Evolutionary conservation across 1,140 invertebrate species (phyloP), one percentile per base, ranked within the genome.

Genomic region (Phymastichus coffea): DNA sequence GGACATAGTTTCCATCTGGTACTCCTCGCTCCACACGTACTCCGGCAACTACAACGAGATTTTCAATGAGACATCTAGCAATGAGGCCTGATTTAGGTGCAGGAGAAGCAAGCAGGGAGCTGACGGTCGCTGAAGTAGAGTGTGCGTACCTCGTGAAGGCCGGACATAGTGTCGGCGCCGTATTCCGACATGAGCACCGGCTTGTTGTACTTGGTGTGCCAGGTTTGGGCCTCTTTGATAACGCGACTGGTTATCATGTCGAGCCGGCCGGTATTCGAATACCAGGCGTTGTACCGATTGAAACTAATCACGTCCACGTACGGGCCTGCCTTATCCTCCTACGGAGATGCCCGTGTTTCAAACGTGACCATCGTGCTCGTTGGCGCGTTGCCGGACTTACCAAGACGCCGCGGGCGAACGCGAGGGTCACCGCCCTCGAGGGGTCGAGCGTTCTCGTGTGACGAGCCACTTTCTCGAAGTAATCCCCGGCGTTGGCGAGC

Each of bases 241-340:
- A 98, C 86, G 57, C 88, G 85, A 3, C 74, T 66, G 1, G 84
- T 81, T 28, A 97, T 92, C 71, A 91, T 85, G 63, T 92, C 87
- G 15, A 91, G 69, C 52, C 87, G 84, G 0, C 95, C 95, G 0
- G 90, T 80, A 73, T 97, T 90, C 1, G 75, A 75, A 73, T 99
- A 99, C 97, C 97, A 99, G 1, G 86, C 91, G 74, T 91, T 95
- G 76, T 98, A 98, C 26, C 92, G 84, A 81, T 99, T 99, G 67
- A 98, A 89, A 71, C 93, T 93, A 55, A 98, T 89, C 15, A 98
- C 86, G 73, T 98, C 96, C 51, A 97, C 78, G 63, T 74, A 78
- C 43, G 76, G 69, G 20, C 71, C 76, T 1, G 66, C 77, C 61
- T 66, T 74, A 37, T 80, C 78, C 51, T 77, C 73, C 77, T 77